Percentiles rank a stretch among this genome's conserved stretches.
These are phyloP conservation scores for Vespertilio murinus DNA, from an alignment of 2,797 vertebrate species.

Conservation along the genomic window DNA sequence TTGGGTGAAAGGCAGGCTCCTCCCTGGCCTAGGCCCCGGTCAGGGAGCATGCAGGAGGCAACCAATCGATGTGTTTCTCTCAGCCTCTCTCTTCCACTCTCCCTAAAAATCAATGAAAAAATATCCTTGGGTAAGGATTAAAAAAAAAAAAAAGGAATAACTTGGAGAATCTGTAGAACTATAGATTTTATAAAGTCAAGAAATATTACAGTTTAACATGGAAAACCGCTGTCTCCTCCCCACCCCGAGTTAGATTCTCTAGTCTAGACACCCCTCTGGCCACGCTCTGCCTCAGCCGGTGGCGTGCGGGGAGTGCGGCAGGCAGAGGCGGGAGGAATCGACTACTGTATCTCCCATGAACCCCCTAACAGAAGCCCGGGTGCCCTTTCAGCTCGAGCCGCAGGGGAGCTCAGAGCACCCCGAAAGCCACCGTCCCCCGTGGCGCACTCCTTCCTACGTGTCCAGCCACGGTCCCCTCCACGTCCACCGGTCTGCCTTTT, in stretches of 20 bases:
- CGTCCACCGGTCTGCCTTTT: not conserved
- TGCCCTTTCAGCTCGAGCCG: not conserved
- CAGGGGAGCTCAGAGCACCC: not conserved
- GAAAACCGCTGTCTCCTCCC: not conserved
- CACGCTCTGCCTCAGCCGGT: not conserved
- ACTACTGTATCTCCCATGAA: not conserved
- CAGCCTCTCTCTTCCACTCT: too few species aligned
- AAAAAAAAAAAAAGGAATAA: too few species aligned
- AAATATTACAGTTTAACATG: slow-evolving; percentile 35
- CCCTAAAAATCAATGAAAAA: too few species aligned
- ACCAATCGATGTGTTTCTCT: too few species aligned
- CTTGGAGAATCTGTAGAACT: not conserved
- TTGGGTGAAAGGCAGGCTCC: too few species aligned
- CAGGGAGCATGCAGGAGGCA: too few species aligned
- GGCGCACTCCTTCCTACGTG: not conserved
- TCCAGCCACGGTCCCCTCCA: rapidly evolving
- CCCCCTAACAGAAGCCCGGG: not conserved
- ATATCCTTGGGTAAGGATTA: too few species aligned
- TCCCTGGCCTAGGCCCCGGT: too few species aligned
- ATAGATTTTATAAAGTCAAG: slow-evolving; percentile 73
- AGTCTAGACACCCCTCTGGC: not conserved
- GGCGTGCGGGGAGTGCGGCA: rapidly evolving
- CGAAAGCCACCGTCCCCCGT: rapidly evolving
- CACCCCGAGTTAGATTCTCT: rapidly evolving
- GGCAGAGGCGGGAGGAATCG: not conserved